Evolutionary conservation across 2,113 vertebrate species (phyloP).

Genomic region (Potamarius usumacintae): DNA sequence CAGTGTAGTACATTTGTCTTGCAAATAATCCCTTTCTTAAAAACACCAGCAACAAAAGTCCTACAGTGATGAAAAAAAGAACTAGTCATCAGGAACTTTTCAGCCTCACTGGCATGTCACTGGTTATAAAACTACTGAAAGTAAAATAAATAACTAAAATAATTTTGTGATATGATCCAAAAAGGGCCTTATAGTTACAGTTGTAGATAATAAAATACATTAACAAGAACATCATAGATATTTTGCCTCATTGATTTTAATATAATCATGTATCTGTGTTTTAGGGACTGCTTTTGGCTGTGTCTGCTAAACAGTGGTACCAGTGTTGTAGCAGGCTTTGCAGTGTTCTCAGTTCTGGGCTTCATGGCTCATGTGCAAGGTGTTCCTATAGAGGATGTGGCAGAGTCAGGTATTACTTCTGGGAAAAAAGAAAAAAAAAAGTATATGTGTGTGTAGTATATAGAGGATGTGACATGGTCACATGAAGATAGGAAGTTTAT

Average conservation of each 20-base stretch:
- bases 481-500: no score
- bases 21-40: not conserved
- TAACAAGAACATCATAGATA: not conserved
- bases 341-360: slow-evolving; percentile 76
- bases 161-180: not conserved
- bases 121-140: not conserved
- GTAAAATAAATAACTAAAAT: not conserved
- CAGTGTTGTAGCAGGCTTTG: slow-evolving; percentile 75
- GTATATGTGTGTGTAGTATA: no score
- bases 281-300: slow-evolving; percentile 71
- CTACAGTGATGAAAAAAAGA: not conserved
- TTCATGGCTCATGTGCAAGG: slow-evolving; percentile 77
- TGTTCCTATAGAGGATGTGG: slow-evolving; percentile 68
- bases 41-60: not conserved
- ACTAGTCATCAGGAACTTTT: not conserved
- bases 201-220: not conserved
- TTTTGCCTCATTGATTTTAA: not conserved
- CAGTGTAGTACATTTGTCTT: not conserved
- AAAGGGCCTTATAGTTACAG: not conserved
- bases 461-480: no score
- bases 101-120: not conserved
- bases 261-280: slow-evolving; percentile 16
- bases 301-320: slow-evolving; percentile 73
- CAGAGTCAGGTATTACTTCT: slow-evolving; percentile 70
- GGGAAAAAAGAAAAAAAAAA: not conserved